These are phyloP conservation scores for Phrynosoma platyrhinos DNA, from an alignment of 2,113 vertebrate genomes.

Conservation along the genomic window DNA sequence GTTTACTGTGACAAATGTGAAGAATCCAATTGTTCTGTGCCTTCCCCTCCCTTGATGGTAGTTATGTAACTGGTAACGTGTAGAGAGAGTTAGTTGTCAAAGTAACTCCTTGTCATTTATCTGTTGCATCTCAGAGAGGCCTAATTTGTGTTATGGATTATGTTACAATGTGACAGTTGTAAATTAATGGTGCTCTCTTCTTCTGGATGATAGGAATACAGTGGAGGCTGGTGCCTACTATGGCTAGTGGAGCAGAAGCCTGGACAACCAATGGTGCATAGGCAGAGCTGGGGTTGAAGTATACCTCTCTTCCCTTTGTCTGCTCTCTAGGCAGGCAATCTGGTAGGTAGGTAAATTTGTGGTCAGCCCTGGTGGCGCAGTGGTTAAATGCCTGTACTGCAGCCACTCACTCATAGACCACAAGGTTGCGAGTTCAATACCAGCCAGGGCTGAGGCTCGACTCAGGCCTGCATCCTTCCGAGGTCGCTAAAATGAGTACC, in stretches of 20 bases:
- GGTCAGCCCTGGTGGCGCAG: too few species aligned
- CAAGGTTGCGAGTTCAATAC: too few species aligned
- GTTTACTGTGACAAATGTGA: constrained; percentile 10
- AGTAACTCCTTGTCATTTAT: constrained; percentile 39
- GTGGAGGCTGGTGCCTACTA: not conserved
- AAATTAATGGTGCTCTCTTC: constrained; percentile 41
- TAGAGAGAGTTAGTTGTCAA: constrained; percentile 8
- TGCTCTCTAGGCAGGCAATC: too few species aligned
- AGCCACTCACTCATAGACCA: too few species aligned
- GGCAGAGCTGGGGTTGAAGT: not conserved
- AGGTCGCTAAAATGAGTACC: too few species aligned
- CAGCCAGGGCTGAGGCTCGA: too few species aligned
- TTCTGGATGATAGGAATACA: constrained; percentile 44
- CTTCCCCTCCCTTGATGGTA: constrained; percentile 12
- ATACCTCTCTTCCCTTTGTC: too few species aligned
- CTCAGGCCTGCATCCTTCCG: too few species aligned
- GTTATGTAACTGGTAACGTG: not conserved
- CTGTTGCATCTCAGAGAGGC: constrained; percentile 46
- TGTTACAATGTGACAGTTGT: constrained; percentile 38
- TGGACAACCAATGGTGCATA: not conserved
- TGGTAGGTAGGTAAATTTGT: too few species aligned
- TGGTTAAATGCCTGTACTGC: too few species aligned
- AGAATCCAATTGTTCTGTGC: not conserved
- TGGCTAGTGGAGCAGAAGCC: too few species aligned
- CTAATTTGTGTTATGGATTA: constrained; percentile 46